These are phyloP conservation scores for Zonotrichia leucophrys DNA, from an alignment of 2,113 vertebrate species.

Conservation along the genomic window DNA sequence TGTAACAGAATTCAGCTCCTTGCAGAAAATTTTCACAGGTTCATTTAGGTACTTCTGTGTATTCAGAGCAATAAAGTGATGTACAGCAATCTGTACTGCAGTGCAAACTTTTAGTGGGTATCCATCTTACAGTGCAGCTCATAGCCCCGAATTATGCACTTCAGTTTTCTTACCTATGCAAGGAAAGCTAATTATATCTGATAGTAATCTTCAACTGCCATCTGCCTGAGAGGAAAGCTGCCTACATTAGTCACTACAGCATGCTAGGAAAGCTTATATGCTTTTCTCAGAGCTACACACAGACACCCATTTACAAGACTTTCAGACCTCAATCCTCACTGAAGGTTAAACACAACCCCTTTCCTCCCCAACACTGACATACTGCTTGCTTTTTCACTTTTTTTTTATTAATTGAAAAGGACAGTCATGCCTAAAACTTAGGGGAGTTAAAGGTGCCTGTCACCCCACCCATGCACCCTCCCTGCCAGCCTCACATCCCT, in stretches of 20 bases:
- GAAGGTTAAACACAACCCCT: background rate
- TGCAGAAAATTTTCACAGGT: background rate
- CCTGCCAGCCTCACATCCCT: fast-evolving
- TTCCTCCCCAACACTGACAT: background rate
- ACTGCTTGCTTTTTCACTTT: background rate
- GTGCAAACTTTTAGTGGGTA: background rate
- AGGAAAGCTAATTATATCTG: slow-evolving; percentile 17
- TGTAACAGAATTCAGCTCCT: background rate
- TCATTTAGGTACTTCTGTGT: background rate
- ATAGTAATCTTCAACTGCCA: slow-evolving; percentile 39
- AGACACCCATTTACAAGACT: background rate
- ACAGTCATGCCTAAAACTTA: background rate
- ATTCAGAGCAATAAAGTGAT: background rate
- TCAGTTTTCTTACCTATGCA: background rate
- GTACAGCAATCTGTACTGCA: background rate
- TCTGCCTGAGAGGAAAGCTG: slow-evolving; percentile 50
- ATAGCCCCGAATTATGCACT: background rate
- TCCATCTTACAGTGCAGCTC: background rate
- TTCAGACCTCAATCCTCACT: background rate
- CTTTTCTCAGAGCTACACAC: background rate
- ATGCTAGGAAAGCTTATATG: background rate
- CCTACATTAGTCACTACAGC: background rate
- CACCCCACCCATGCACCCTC: background rate
- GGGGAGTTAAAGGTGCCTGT: background rate
- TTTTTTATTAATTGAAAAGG: background rate